Evolutionary conservation across 2,888 invertebrate genomes (phyloP).

Genomic region (Cosmia pyralina): DNA sequence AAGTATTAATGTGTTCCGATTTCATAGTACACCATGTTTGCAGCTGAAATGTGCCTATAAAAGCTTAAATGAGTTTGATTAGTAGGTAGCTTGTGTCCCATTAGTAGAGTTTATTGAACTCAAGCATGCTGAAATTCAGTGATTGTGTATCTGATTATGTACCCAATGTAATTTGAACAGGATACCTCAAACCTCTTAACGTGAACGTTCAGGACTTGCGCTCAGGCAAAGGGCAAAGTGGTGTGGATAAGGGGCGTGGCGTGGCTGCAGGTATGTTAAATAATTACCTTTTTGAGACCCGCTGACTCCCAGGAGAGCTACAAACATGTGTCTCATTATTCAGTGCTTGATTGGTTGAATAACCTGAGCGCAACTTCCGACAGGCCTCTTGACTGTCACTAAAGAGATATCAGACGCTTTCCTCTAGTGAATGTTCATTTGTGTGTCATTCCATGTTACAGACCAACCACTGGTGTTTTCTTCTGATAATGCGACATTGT

Average conservation of each 20-base stretch:
- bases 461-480: no score
- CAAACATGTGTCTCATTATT: not conserved
- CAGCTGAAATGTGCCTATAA: slow-evolving; percentile 2
- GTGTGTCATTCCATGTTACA: not conserved
- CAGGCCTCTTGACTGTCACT: slow-evolving; percentile 16
- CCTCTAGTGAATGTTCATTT: not conserved
- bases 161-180: slow-evolving; percentile 51
- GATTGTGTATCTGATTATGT: slow-evolving; percentile 45
- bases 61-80: slow-evolving; percentile 10
- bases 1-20: not conserved
- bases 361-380: slow-evolving; percentile 47
- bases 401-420: not conserved
- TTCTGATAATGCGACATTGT: no score
- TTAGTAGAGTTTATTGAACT: not conserved
- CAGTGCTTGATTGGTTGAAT: not conserved
- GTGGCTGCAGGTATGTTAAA: slow-evolving; percentile 52
- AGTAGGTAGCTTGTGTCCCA: slow-evolving; percentile 5
- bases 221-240: slow-evolving; percentile 53
- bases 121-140: slow-evolving; percentile 32
- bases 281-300: not conserved
- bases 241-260: slow-evolving; percentile 52
- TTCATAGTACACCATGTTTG: slow-evolving; percentile 17
- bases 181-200: slow-evolving; percentile 58
- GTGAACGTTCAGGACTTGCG: slow-evolving; percentile 56
- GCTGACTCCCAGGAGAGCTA: not conserved